A percentile compares a stretch with the other conserved stretches of the same genome.
Evolutionary conservation across 2,888 invertebrate species (phyloP).

Genomic region (Brenthis daphne): DNA sequence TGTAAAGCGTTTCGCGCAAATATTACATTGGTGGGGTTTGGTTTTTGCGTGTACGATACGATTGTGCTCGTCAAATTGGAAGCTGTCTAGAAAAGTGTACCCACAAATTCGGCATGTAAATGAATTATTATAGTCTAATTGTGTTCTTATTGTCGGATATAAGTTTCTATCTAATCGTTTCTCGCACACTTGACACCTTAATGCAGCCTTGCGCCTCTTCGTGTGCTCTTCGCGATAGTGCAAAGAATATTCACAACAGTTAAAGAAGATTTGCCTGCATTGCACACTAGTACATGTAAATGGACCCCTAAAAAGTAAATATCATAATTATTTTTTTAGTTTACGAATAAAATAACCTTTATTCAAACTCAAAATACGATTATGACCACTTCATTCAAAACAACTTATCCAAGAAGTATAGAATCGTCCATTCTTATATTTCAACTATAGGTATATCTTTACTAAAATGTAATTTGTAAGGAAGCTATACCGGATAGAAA

Average conservation of each 20-base stretch:
- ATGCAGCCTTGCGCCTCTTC: constrained; percentile 70
- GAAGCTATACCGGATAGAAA: no score
- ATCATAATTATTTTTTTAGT: constrained; percentile 2
- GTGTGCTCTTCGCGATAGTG: constrained; percentile 77
- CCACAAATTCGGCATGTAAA: constrained; percentile 66
- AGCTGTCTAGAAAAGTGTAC: constrained; percentile 58
- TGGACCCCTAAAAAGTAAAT: constrained; percentile 60
- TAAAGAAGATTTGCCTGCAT: constrained; percentile 72
- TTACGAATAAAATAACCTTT: not conserved
- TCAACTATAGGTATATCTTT: no score
- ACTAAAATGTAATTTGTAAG: no score
- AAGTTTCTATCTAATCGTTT: constrained; percentile 67
- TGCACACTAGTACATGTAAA: constrained; percentile 72
- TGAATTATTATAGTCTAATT: constrained; percentile 48
- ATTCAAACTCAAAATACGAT: no score
- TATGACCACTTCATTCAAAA: no score
- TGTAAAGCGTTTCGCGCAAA: constrained; percentile 72
- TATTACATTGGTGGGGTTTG: constrained; percentile 70
- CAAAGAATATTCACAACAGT: constrained; percentile 75
- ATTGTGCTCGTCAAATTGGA: constrained; percentile 67
- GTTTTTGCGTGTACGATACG: constrained; percentile 66
- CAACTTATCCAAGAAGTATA: no score
- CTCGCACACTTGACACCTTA: constrained; percentile 77
- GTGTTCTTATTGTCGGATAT: constrained; percentile 47
- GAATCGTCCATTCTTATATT: no score